phyloP scores from a whole-genome alignment of 2,797 vertebrate species.

The Squalus acanthias region DNA sequence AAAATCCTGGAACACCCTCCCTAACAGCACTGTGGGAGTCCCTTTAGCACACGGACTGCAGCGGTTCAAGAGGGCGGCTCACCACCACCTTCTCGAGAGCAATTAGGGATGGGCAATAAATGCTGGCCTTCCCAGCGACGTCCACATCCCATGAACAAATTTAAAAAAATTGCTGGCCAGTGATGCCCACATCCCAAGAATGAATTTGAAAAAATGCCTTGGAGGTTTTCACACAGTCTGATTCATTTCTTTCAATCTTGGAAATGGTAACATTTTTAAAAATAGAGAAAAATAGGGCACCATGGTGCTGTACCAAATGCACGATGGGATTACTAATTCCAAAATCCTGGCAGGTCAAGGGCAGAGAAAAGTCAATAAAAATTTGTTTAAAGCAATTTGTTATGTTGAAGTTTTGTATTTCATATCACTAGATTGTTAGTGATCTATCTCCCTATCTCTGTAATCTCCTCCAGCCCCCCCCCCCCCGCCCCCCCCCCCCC shows the following conservation, averaged over 20 bases:
- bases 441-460: too few species aligned
- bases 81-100: background rate
- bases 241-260: background rate
- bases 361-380: background rate
- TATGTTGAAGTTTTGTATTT: background rate
- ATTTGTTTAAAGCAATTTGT: background rate
- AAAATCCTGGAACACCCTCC: background rate
- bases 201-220: background rate
- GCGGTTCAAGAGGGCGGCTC: background rate
- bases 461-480: too few species aligned
- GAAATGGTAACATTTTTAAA: background rate
- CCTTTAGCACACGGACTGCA: background rate
- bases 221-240: background rate
- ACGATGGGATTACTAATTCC: background rate
- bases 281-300: background rate
- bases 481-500: too few species aligned
- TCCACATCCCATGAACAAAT: background rate
- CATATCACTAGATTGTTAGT: background rate
- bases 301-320: too few species aligned
- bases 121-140: background rate
- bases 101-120: background rate
- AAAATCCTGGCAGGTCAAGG: background rate
- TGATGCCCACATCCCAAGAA: background rate
- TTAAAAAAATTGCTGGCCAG: too few species aligned
- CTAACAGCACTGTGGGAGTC: background rate